Evolutionary conservation across 2,113 vertebrate genomes (phyloP), one percentile per base, ranked within the genome.

Genomic region (Neogobius melanostomus): DNA sequence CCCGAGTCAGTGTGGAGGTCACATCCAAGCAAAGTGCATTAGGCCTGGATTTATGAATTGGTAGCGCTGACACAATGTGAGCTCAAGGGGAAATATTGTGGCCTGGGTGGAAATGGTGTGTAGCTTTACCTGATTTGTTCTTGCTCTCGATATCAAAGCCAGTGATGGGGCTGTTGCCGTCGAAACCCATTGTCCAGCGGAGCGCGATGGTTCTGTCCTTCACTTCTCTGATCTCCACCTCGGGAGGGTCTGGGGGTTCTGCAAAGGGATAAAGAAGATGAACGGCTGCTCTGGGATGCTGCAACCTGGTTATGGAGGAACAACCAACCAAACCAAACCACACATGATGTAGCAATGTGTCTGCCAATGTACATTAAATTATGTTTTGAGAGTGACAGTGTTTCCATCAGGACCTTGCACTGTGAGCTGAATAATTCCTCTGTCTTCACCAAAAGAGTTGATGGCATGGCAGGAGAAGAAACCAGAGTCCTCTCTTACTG

Each of bases 391-490:
- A 60, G 57, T 60, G 36, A n/a, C 10, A 11, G 8, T 16, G 8
- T n/a, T 49, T 48, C 15, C 43, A 12, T 46, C 69, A 10, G 49
- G 92, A 99, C 98, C 98, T 96, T 99, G 98, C 59, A 99, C 97
- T 12, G 98, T 99, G 79, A 99, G 95, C 88, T 99, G 97, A 76
- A 99, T 99, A 88, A 99, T 97, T 67, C 98, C 97, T 85, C 98
- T 91, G 84, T 99, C 97, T 92, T 99, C 98, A 77, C 97, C 98
- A 0, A 97, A 99, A 0, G 98, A 98, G 93, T 99, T 99, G 87
- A 99, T 99, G 60, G 98, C 98, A 0, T 99, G 98, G 86, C 98
- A 99, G 82, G 98, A 98, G 73, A 98, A 99, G 88, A 99, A 99
- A 47, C 98, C 98, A 0, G 98, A 99, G 89, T 99, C 98, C 89